These are phyloP conservation scores for Lagopus leucura DNA, from an alignment of 2,113 vertebrate species.

Conservation along the genomic window DNA sequence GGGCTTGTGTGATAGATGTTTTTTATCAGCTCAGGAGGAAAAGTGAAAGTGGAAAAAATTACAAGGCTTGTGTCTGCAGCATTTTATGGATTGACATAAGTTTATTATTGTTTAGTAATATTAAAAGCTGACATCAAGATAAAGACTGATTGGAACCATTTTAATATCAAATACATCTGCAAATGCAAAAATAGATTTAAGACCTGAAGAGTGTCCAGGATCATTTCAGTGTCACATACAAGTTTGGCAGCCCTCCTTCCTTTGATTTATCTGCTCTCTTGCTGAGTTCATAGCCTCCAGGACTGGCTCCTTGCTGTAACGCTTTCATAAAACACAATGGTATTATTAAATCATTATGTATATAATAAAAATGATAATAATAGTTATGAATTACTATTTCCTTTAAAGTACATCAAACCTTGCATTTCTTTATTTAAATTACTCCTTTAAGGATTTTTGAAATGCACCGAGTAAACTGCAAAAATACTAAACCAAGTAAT, in stretches of 20 bases:
- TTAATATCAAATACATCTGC: conserved; percentile 24
- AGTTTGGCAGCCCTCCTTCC: conserved; percentile 42
- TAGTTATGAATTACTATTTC: not conserved
- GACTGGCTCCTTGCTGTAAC: not conserved
- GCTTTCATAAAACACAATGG: not conserved
- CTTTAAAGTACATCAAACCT: conserved; percentile 18
- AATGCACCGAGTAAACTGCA: not conserved
- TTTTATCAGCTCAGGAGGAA: conserved; percentile 13
- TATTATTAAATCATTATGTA: not conserved
- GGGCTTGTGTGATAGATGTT: not conserved
- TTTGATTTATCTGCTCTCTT: conserved; percentile 57
- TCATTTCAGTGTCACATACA: conserved; percentile 39
- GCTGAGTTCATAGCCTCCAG: conserved; percentile 4
- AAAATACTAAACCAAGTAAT: not conserved
- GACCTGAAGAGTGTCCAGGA: conserved; percentile 39
- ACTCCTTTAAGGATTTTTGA: not conserved
- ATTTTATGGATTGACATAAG: not conserved
- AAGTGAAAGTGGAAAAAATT: conserved; percentile 27
- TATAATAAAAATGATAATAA: not conserved
- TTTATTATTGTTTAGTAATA: conserved; percentile 29
- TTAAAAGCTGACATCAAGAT: not conserved
- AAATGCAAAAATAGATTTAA: conserved; percentile 55
- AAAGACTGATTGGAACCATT: conserved; percentile 30
- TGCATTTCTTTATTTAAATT: not conserved
- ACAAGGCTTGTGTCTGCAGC: not conserved